Percentiles rank a stretch among this genome's conserved stretches.
phyloP scores from a whole-genome alignment of 2,888 invertebrate species.

The Nomada fucata region DNA sequence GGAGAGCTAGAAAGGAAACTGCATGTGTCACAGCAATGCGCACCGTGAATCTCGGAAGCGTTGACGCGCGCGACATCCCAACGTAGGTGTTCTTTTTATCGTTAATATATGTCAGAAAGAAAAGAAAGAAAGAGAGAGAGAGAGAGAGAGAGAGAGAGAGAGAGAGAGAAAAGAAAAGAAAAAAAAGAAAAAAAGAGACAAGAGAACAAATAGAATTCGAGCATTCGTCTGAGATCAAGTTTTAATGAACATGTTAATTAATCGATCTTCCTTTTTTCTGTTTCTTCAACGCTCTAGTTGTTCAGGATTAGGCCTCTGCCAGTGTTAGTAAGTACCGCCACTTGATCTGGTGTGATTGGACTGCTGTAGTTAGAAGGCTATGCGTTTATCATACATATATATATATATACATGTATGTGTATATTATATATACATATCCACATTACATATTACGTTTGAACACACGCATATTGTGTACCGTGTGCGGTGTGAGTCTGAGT shows the following conservation, averaged over 20 bases:
- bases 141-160: not conserved
- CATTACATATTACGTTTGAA: slow-evolving; percentile 46
- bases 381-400: slow-evolving; percentile 76
- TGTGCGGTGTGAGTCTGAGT: slow-evolving; percentile 56
- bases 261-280: slow-evolving; percentile 82
- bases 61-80: slow-evolving; percentile 66
- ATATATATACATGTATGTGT: slow-evolving; percentile 46
- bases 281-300: slow-evolving; percentile 91
- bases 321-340: slow-evolving; percentile 96
- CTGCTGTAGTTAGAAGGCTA: slow-evolving; percentile 85
- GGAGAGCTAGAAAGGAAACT: slow-evolving; percentile 59
- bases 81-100: slow-evolving; percentile 61
- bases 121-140: not conserved
- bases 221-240: slow-evolving; percentile 52
- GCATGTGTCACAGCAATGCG: slow-evolving; percentile 72
- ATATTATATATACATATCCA: slow-evolving; percentile 48
- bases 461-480: slow-evolving; percentile 51
- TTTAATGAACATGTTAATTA: slow-evolving; percentile 76
- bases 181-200: not conserved
- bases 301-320: slow-evolving; percentile 99
- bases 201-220: slow-evolving; percentile 34
- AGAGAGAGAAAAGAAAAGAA: not conserved
- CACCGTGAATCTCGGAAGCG: slow-evolving; percentile 75
- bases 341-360: slow-evolving; percentile 85
- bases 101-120: slow-evolving; percentile 33